Conservation (phyloP, 2,888 invertebrate species). For the Drosophila pullipes region DNA sequence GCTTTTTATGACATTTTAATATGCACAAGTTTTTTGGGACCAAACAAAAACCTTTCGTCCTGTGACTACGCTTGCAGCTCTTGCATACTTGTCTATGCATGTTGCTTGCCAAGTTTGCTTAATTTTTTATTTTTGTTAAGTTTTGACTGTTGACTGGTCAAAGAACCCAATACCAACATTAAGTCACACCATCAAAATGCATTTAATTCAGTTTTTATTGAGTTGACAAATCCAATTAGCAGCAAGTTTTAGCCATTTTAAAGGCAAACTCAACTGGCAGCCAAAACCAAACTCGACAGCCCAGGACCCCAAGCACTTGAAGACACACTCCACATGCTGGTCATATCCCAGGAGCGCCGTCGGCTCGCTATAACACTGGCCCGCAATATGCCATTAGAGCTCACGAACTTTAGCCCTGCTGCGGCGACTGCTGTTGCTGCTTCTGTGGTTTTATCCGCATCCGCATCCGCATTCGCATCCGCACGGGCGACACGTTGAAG, state of each 20-base stretch:
- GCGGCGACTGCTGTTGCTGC: slow-evolving; percentile 39
- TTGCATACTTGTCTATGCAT: slow-evolving; percentile 60
- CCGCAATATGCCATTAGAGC: slow-evolving; percentile 72
- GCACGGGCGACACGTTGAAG: slow-evolving; percentile 78
- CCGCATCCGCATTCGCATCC: slow-evolving; percentile 41
- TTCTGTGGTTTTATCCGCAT: slow-evolving; percentile 38
- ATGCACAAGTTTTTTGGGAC: slow-evolving; percentile 77
- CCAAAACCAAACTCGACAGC: slow-evolving; percentile 8
- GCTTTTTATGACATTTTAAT: slow-evolving; percentile 83
- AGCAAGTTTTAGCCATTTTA: slow-evolving; percentile 65
- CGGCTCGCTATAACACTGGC: slow-evolving; percentile 62
- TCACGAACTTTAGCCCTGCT: slow-evolving; percentile 62
- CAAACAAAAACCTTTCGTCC: slow-evolving; percentile 43
- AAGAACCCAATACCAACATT: slow-evolving; percentile 53
- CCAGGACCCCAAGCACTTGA: slow-evolving; percentile 30
- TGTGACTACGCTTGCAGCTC: slow-evolving; percentile 6
- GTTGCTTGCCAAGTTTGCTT: slow-evolving; percentile 57
- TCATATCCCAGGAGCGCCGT: slow-evolving; percentile 44
- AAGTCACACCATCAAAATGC: slow-evolving; percentile 72
- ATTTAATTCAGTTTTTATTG: slow-evolving; percentile 79
- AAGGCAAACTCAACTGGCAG: slow-evolving; percentile 39
- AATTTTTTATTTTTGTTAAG: slow-evolving; percentile 3
- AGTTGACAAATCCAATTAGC: slow-evolving; percentile 80
- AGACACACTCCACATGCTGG: slow-evolving; percentile 41
- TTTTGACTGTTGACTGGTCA: slow-evolving; percentile 56